Evolutionary conservation across 2,113 vertebrate species (phyloP).

Genomic region (Alosa alosa): DNA sequence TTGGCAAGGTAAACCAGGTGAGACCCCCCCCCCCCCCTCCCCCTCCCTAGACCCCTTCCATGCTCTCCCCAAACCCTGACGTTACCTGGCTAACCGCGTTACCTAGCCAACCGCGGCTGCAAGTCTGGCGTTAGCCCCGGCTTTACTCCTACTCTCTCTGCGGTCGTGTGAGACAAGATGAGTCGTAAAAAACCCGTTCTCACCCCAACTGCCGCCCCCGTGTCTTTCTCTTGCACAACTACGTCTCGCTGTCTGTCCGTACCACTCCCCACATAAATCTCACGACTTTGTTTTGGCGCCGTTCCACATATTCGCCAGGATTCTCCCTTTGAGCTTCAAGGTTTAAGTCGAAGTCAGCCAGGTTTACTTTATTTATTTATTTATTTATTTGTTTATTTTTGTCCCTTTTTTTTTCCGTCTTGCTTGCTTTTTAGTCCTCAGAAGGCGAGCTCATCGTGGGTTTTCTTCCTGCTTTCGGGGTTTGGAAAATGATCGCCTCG

Average conservation of each 20-base stretch:
- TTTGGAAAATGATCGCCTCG: background rate
- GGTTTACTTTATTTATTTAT: background rate
- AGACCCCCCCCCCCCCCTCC: background rate
- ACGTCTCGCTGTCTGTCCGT: background rate
- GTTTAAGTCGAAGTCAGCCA: background rate
- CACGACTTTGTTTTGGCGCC: background rate
- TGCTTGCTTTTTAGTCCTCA: background rate
- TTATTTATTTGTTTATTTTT: background rate
- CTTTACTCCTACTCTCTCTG: background rate
- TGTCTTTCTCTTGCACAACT: background rate
- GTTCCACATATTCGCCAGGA: background rate
- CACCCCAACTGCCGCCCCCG: background rate
- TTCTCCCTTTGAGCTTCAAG: background rate
- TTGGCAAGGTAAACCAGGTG: background rate
- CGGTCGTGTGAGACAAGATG: background rate
- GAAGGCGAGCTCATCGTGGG: background rate
- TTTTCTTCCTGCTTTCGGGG: background rate
- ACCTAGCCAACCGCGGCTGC: background rate
- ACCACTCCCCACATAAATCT: slow-evolving; percentile 22
- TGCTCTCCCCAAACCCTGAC: too few species aligned
- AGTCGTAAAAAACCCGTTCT: background rate
- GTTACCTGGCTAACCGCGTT: background rate
- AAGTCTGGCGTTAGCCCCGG: background rate
- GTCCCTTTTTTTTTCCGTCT: background rate
- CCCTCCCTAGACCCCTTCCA: too few species aligned